phyloP scores from a whole-genome alignment of 2,113 vertebrate genomes.

The Myanophis thanlyinensis region DNA sequence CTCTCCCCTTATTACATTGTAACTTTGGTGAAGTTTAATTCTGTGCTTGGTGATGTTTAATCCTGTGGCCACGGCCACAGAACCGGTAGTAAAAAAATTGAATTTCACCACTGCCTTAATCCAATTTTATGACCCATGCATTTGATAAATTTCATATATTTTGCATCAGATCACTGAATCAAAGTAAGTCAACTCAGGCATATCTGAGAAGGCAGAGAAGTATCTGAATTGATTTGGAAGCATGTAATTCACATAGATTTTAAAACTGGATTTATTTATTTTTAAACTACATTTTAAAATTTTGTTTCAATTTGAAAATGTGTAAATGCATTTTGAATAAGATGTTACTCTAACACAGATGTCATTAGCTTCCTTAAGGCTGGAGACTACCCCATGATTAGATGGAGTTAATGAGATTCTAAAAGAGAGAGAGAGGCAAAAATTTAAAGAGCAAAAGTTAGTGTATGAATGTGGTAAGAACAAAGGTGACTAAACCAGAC shows the following conservation, averaged over 20 bases:
- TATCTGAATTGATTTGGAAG: not conserved
- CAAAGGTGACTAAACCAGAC: not conserved
- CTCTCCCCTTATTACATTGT: too few relatives aligned
- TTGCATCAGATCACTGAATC: not conserved
- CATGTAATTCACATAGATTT: not conserved
- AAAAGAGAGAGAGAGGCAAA: not conserved
- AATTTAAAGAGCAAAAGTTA: not conserved
- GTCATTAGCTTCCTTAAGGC: not conserved
- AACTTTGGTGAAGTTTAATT: too few relatives aligned
- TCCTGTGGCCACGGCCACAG: too few relatives aligned
- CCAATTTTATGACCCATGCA: not conserved
- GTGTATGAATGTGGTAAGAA: not conserved
- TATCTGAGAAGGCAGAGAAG: not conserved
- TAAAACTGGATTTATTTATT: not conserved
- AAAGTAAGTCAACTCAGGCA: not conserved
- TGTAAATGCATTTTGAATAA: not conserved
- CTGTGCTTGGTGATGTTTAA: too few relatives aligned
- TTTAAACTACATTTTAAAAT: not conserved
- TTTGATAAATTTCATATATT: not conserved
- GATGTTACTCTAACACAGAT: not conserved
- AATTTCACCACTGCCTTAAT: too few relatives aligned
- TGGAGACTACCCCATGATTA: not conserved
- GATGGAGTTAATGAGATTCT: not conserved
- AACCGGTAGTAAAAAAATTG: too few relatives aligned
- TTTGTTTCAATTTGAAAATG: not conserved